phyloP scores from a whole-genome alignment of 2,888 invertebrate genomes.

The Epiblema foenella region DNA sequence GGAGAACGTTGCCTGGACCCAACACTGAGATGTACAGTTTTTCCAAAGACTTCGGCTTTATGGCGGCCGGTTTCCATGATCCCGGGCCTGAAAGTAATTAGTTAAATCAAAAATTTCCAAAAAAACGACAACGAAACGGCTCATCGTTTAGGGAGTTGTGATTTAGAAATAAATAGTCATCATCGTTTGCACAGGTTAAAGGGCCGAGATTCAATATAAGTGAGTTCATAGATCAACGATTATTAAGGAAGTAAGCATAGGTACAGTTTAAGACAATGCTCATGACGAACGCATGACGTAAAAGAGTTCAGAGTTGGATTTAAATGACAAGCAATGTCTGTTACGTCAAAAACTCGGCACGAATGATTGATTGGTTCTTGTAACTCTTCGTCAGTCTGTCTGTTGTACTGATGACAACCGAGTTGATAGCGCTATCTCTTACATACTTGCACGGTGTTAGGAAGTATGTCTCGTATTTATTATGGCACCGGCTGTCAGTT shows the following conservation, averaged over 20 bases:
- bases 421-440: no score
- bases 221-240: background rate
- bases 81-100: conserved; percentile 64
- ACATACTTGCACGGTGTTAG: no score
- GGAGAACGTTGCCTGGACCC: conserved; percentile 47
- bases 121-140: no score
- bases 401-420: no score
- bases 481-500: no score
- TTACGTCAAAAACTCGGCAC: background rate
- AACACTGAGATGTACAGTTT: conserved; percentile 58
- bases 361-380: no score
- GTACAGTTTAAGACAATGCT: background rate
- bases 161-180: no score
- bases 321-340: background rate
- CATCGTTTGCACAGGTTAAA: no score
- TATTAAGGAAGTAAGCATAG: background rate
- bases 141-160: no score
- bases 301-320: background rate
- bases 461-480: no score
- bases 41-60: conserved; percentile 61
- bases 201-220: background rate
- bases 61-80: conserved; percentile 56
- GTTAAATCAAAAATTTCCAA: conserved; percentile 47
- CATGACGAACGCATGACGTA: background rate
- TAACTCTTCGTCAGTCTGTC: no score